A percentile compares a stretch with the other conserved stretches of the same genome.
These are phyloP conservation scores for Dusona sp. DNA, from an alignment of 2,888 invertebrate genomes.

Conservation along the genomic window DNA sequence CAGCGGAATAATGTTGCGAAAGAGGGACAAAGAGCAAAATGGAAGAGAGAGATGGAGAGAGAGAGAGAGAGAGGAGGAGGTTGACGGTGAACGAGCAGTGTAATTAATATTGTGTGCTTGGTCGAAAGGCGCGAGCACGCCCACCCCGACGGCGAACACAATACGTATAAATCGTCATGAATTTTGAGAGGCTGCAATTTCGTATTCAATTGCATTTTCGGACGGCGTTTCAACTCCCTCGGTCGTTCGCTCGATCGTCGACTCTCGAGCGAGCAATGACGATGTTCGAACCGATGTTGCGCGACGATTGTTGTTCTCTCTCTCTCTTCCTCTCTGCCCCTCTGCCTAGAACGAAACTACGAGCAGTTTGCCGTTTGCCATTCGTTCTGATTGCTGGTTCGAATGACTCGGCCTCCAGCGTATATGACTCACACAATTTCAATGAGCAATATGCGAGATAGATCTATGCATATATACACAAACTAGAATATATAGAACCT, in stretches of 20 bases:
- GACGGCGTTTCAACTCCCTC: conserved; percentile 63
- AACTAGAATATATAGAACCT: not conserved
- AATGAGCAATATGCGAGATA: conserved; percentile 30
- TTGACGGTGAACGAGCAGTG: conserved; percentile 67
- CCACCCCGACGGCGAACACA: conserved; percentile 77
- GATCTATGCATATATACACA: not conserved
- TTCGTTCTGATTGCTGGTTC: conserved; percentile 75
- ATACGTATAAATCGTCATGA: conserved; percentile 81
- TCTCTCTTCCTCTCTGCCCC: not conserved
- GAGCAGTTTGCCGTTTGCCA: conserved; percentile 62
- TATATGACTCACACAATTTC: conserved; percentile 43
- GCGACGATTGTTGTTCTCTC: conserved; percentile 25
- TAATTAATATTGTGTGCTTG: conserved; percentile 77
- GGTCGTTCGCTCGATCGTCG: conserved; percentile 62
- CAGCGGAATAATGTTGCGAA: conserved; percentile 43
- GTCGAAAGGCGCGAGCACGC: conserved; percentile 74
- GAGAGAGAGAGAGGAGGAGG: conserved; percentile 34
- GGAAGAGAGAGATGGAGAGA: conserved; percentile 14
- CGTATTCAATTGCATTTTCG: conserved; percentile 78
- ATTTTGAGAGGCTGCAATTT: conserved; percentile 81
- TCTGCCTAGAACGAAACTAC: conserved; percentile 50
- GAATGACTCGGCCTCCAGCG: conserved; percentile 68
- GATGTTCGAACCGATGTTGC: conserved; percentile 37
- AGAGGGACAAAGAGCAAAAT: not conserved
- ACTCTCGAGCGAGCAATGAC: conserved; percentile 38